Evolutionary conservation across 64 coral and sea anemone species (phyloP).

Genomic region (Montipora cactus): DNA sequence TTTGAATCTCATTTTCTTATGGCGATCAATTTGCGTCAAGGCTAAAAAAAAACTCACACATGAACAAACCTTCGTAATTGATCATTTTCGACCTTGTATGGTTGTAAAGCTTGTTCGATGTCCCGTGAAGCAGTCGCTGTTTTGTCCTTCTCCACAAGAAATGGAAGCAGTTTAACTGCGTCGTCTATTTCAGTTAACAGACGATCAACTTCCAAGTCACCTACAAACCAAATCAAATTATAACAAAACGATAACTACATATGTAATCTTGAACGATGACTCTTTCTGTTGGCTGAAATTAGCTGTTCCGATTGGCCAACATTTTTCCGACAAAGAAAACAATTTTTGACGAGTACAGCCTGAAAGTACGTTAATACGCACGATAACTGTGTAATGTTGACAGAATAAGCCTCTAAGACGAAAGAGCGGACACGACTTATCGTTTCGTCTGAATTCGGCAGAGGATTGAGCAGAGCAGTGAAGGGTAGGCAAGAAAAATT

Average conservation of each 20-base stretch:
- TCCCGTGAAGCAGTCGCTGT: slow-evolving; percentile 21
- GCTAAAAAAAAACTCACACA: background rate
- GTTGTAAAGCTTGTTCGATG: slow-evolving; percentile 52
- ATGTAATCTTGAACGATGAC: too few species aligned
- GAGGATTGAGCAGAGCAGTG: too few species aligned
- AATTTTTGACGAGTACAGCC: too few species aligned
- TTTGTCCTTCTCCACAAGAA: slow-evolving; percentile 59
- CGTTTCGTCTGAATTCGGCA: too few species aligned
- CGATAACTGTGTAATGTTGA: too few species aligned
- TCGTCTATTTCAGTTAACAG: slow-evolving; percentile 85
- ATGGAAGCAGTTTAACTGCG: slow-evolving; percentile 56
- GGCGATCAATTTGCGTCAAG: too few species aligned
- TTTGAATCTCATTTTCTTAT: too few species aligned
- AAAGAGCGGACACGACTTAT: too few species aligned
- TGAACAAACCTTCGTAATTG: slow-evolving; percentile 71
- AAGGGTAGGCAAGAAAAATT: too few species aligned
- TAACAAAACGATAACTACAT: too few species aligned
- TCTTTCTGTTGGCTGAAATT: background rate
- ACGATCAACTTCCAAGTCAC: slow-evolving; percentile 89
- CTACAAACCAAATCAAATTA: slow-evolving; percentile 12
- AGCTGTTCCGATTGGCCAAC: background rate
- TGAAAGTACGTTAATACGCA: too few species aligned
- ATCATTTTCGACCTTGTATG: slow-evolving; percentile 75
- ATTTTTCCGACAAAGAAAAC: background rate
- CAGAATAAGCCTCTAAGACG: too few species aligned